Conservation (phyloP, 2,888 invertebrate species). For the Torymus aiolomorphi region DNA sequence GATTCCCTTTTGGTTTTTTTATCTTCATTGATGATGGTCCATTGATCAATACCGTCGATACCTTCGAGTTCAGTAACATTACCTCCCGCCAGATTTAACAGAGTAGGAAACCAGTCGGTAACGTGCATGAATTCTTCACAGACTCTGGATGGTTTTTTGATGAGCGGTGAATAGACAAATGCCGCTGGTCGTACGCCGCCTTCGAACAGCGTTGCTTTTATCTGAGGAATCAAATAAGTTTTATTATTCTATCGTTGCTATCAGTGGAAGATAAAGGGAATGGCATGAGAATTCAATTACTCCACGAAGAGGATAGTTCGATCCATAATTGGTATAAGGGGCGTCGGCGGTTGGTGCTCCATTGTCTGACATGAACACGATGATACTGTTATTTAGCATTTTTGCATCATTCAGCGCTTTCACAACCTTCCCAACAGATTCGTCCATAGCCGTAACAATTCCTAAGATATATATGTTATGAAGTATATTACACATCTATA, state of each 20-base stretch:
- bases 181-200: constrained; percentile 88
- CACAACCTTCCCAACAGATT: constrained; percentile 79
- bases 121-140: constrained; percentile 85
- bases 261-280: no score
- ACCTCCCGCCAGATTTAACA: constrained; percentile 74
- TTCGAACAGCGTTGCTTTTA: constrained; percentile 90
- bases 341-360: constrained; percentile 78
- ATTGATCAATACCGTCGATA: constrained; percentile 77
- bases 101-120: constrained; percentile 90
- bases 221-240: constrained; percentile 70
- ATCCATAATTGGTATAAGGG: constrained; percentile 76
- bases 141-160: constrained; percentile 78
- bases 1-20: constrained; percentile 77
- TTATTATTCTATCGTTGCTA: no score
- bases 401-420: constrained; percentile 75
- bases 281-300: constrained; percentile 65
- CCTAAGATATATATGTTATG: constrained; percentile 70
- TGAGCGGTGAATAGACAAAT: constrained; percentile 84
- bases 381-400: constrained; percentile 79
- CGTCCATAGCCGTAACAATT: constrained; percentile 80
- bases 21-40: constrained; percentile 65
- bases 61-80: constrained; percentile 74
- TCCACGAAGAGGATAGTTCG: constrained; percentile 80
- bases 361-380: constrained; percentile 81
- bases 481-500: background rate